phyloP scores from a whole-genome alignment of 2,797 vertebrate species.

The Enteromius thamalakanensis region DNA sequence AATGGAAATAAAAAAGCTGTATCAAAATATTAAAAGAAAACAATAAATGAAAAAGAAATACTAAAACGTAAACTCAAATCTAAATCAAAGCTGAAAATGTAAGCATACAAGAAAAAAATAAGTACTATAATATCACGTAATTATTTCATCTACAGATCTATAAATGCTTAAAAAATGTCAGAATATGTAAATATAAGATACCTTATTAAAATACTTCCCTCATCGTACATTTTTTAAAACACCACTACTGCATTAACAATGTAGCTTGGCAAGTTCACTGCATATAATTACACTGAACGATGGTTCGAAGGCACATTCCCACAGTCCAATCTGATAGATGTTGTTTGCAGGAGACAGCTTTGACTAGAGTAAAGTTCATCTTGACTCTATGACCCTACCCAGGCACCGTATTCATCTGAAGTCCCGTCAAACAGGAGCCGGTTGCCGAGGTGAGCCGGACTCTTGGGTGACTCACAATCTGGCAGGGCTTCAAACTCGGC shows the following conservation, averaged over 20 bases:
- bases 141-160: not conserved
- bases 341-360: conserved; percentile 24
- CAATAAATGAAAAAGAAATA: not conserved
- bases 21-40: not conserved
- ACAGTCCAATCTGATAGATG: conserved; percentile 16
- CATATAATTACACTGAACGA: no score
- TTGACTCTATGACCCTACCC: conserved; percentile 14
- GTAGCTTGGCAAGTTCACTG: not conserved
- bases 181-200: not conserved
- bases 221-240: not conserved
- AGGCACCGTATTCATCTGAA: conserved; percentile 11
- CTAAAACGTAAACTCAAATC: not conserved
- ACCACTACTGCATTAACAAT: not conserved
- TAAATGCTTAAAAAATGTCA: not conserved
- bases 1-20: not conserved
- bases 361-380: conserved; percentile 40
- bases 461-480: conserved; percentile 27
- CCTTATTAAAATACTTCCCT: not conserved
- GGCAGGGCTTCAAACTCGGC: conserved; percentile 48
- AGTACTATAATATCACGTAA: not conserved
- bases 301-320: not conserved
- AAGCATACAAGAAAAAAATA: not conserved
- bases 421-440: conserved; percentile 11
- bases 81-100: not conserved
- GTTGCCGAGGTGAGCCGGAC: conserved; percentile 71